These are phyloP conservation scores for Volucella bombylans DNA, from an alignment of 2,888 invertebrate species.

Conservation along the genomic window DNA sequence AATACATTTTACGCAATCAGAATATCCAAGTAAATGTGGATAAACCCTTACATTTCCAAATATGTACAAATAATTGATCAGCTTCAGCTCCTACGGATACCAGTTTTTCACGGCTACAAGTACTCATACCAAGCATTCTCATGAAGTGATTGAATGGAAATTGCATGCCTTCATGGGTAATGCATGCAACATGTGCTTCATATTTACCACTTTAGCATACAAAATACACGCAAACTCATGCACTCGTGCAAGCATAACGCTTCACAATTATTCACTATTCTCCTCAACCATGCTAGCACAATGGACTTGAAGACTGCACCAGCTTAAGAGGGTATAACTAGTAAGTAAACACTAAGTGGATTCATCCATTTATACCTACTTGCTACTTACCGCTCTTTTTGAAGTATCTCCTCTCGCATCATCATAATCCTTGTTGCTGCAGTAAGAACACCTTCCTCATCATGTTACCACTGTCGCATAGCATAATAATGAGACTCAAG, in stretches of 20 bases:
- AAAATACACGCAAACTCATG: conserved; percentile 54
- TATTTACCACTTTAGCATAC: conserved; percentile 46
- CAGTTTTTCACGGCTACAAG: not conserved
- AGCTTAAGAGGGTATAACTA: conserved; percentile 26
- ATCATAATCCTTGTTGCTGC: conserved; percentile 65
- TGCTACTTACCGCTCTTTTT: conserved; percentile 11
- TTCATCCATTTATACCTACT: conserved; percentile 58
- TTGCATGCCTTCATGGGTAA: conserved; percentile 48
- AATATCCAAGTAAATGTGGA: conserved; percentile 19
- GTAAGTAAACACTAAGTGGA: conserved; percentile 61
- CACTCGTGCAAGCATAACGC: conserved; percentile 56
- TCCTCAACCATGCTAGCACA: conserved; percentile 34
- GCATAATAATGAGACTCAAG: conserved; percentile 71
- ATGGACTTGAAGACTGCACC: not conserved
- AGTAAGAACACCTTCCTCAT: conserved; percentile 63
- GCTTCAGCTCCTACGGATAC: not conserved
- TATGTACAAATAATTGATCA: conserved; percentile 36
- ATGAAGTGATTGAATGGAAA: conserved; percentile 9
- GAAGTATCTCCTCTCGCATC: conserved; percentile 49
- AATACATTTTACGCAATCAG: conserved; percentile 1
- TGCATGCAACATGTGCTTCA: conserved; percentile 68
- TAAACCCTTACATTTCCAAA: conserved; percentile 12
- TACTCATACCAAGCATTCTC: not conserved
- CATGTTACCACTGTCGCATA: conserved; percentile 51
- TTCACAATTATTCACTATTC: conserved; percentile 26